Percentiles rank a stretch among this genome's conserved stretches.
Conservation (phyloP, 2,888 invertebrate genomes). For the Dendrolimus houi region DNA sequence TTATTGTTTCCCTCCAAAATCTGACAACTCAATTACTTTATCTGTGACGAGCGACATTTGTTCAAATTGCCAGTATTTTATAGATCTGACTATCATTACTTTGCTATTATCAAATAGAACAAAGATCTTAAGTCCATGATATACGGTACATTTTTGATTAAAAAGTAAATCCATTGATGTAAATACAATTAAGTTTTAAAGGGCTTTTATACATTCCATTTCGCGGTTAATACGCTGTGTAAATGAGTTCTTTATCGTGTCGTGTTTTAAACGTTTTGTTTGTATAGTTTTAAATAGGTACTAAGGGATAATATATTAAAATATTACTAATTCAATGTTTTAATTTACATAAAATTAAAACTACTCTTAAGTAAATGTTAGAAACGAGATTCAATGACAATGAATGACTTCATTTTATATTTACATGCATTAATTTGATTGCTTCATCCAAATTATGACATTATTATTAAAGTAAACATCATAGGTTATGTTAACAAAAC, state of each 20-base stretch:
- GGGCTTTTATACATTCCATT: conserved; percentile 59
- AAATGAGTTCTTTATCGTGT: conserved; percentile 72
- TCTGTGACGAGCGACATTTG: conserved; percentile 62
- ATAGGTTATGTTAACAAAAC: no score
- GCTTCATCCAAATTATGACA: no score
- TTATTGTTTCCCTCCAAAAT: conserved; percentile 53
- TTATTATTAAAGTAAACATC: no score
- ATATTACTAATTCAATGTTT: conserved; percentile 12
- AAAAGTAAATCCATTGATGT: not conserved
- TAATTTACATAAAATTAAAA: not conserved
- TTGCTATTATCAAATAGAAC: conserved; percentile 4
- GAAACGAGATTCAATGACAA: no score
- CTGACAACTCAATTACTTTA: conserved; percentile 64
- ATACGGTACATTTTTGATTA: not conserved
- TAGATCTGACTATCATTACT: conserved; percentile 15
- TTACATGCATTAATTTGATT: no score
- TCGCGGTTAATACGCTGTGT: conserved; percentile 67
- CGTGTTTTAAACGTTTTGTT: conserved; percentile 59
- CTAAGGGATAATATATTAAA: conserved; percentile 66
- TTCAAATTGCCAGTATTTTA: conserved; percentile 60
- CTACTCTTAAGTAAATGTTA: no score
- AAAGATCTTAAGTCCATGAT: not conserved
- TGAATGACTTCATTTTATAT: no score
- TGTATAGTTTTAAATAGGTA: conserved; percentile 44
- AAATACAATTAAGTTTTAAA: conserved; percentile 23